Base-by-base conservation (phyloP, 2,113 vertebrate species). In the Xerus inauris region DNA sequence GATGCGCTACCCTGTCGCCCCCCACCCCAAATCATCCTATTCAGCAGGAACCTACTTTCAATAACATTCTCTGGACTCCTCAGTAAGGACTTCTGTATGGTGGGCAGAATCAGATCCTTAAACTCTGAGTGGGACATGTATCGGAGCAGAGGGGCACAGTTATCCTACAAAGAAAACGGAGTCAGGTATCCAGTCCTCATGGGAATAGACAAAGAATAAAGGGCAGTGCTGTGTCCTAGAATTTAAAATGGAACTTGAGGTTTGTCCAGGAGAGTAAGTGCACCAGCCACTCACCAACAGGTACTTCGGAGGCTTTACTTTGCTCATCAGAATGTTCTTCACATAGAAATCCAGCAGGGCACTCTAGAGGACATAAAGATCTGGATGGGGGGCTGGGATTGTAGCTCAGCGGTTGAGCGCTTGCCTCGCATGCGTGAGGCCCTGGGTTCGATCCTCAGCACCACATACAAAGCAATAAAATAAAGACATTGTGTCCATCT, bases 281-380 rank as follows among this genome's bases (percentile, higher is more conserved):
- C 22, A 28, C 30, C 1, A 1, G 16, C 49, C 59, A 75, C 99
- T 99, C 98, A 99, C 99, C 99, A 99, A 93, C 51, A 99, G 97
- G 0, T 99, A 99, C 96, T 99, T 99, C 38, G 98, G 99, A 57
- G 99, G 99, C 96, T 99, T 99, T 0, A 98, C 99, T 98, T 99
- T 99, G 98, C 99, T 99, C 99, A 99, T 99, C n/a, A 99, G 98
- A 72, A 99, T 98, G 4, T 99, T 99, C 98, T 99, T 99, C 96
- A 99, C 79, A n/a, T 99, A 99, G 94, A 99, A 99, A 87, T 99
- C 99, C 98, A 99, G 97, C 45, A 99, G 96, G 67, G 99, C 97
- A 30, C 98, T 98, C 99, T 99, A 95, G 69, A 97, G 64, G 96
- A 95, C 35, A 91, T 3, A 97, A 71, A 87, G 87, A 30, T 75